These are phyloP conservation scores for Periophthalmus modestus DNA, from an alignment of 2,113 vertebrate genomes.

Conservation along the genomic window DNA sequence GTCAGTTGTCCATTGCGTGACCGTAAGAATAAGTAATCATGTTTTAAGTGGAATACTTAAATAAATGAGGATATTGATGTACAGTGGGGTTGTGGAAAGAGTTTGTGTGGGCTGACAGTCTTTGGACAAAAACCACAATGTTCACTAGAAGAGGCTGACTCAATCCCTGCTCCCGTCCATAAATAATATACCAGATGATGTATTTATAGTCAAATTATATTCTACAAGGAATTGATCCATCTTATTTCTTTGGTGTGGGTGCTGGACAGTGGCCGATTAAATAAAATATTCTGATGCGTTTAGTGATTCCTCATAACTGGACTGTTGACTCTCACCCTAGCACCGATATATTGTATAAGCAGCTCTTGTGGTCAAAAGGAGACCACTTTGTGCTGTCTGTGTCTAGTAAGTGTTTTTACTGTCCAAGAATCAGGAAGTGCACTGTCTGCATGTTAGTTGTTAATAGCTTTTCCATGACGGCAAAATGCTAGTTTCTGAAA, in stretches of 20 bases:
- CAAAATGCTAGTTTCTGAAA: too few species aligned
- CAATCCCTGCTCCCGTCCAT: background rate
- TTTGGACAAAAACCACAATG: slow-evolving; percentile 23
- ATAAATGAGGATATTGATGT: slow-evolving; percentile 14
- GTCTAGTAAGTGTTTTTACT: too few species aligned
- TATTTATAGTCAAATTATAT: background rate
- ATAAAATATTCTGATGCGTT: too few species aligned
- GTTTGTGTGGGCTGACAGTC: slow-evolving; percentile 29
- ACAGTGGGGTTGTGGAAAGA: slow-evolving; percentile 38
- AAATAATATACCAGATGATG: background rate
- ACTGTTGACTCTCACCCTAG: too few species aligned
- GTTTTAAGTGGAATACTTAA: background rate
- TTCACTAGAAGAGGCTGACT: slow-evolving; percentile 22
- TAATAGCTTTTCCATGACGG: too few species aligned
- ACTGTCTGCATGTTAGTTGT: too few species aligned
- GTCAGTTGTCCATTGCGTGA: slow-evolving; percentile 10
- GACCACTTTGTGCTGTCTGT: too few species aligned
- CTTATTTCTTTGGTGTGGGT: background rate
- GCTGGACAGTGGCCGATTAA: too few species aligned
- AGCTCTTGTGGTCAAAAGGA: too few species aligned
- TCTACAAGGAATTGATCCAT: background rate
- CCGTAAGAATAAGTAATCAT: slow-evolving; percentile 18
- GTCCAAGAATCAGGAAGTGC: too few species aligned
- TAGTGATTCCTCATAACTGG: too few species aligned
- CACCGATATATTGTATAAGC: too few species aligned